Evolutionary conservation across 1,140 invertebrate species (phyloP), one percentile per base, ranked within the genome.

Genomic region (Hycleus cichorii): DNA sequence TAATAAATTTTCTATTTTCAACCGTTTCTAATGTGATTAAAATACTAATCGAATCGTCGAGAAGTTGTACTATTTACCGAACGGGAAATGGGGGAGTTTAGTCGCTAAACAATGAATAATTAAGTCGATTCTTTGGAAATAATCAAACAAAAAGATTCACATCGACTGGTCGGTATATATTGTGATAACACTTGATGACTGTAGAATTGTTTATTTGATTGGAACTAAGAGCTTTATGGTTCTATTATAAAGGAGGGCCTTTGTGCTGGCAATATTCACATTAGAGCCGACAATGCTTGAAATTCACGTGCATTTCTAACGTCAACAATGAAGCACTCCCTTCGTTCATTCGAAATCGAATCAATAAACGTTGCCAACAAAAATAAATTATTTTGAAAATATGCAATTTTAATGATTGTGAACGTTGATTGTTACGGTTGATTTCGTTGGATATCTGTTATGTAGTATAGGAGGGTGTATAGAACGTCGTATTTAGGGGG

Each of bases 211-310:
- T 47, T 24, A 59, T 64, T 54, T 59, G 60, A 60, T 63, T 65
- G 51, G 49, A 45, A 60, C 57, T 58, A 52, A 50, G 54, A 47
- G 53, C 63, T 63, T 65, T 63, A 62, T 63, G 58, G 7, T 62
- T 63, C 63, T 47, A 63, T 65, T 65, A 62, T 62, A 18, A 58
- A 62, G 54, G 50, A 18, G 39, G 54, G 50, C 63, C 53, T 65
- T 65, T 65, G 63, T 65, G 18, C 63, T 52, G 63, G 63, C 63
- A 65, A 65, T 65, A 65, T 63, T 65, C 63, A 65, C 63, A 60
- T 65, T 60, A 59, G 60, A 49, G 54, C 46, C 60, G 59, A 18
- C 18, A 18, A 18, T 18, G 18, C 18, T 58, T 60, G 58, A 59
- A 63, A 57, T 63, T 60, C 58, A 55, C 32, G 7, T 32, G 7